Evolutionary conservation across 2,888 invertebrate species (phyloP).

Genomic region (Cosmorhoe ocellata): DNA sequence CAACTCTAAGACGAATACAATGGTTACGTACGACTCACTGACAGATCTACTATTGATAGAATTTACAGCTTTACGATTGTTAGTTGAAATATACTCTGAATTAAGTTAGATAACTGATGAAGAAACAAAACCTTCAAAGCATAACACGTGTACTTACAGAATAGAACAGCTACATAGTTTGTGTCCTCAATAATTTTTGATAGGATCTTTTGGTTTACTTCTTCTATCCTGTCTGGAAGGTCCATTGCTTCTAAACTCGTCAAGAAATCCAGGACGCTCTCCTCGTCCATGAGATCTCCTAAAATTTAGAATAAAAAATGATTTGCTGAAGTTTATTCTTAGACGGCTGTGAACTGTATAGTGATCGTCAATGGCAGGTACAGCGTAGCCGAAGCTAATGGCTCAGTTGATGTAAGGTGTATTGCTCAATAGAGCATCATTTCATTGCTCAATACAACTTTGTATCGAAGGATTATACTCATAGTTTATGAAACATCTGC

Average conservation of each 20-base stretch:
- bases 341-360: background rate
- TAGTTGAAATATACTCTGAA: slow-evolving; percentile 68
- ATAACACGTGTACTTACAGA: slow-evolving; percentile 89
- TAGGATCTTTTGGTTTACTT: slow-evolving; percentile 95
- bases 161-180: slow-evolving; percentile 95
- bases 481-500: no score
- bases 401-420: background rate
- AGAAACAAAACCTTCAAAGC: slow-evolving; percentile 51
- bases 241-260: slow-evolving; percentile 98
- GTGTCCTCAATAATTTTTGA: slow-evolving; percentile 95
- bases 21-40: slow-evolving; percentile 46
- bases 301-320: slow-evolving; percentile 39
- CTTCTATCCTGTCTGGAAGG: slow-evolving; percentile 96
- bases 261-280: slow-evolving; percentile 95
- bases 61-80: slow-evolving; percentile 59
- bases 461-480: no score
- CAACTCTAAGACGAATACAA: slow-evolving; percentile 51
- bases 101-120: slow-evolving; percentile 67
- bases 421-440: slow-evolving; percentile 4
- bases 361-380: background rate
- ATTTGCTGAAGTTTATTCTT: background rate
- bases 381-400: background rate
- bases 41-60: slow-evolving; percentile 59
- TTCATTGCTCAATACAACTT: no score
- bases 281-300: slow-evolving; percentile 98